Evolutionary conservation across 1,140 invertebrate species (phyloP).

Genomic region (Caenorhabditis remanei): DNA sequence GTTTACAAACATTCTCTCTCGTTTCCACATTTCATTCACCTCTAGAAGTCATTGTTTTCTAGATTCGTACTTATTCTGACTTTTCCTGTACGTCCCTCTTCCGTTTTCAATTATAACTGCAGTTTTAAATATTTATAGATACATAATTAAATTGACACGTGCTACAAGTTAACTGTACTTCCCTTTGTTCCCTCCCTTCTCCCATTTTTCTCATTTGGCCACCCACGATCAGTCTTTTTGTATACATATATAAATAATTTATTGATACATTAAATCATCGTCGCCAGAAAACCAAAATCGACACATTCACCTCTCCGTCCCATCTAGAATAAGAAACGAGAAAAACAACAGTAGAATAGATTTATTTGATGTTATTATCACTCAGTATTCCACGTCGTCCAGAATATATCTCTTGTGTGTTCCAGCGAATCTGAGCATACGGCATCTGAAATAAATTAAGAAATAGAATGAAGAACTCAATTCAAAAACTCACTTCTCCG

Average conservation of each 20-base stretch:
- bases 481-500: constrained; percentile 35
- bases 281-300: background rate
- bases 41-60: background rate
- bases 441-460: background rate
- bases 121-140: constrained; percentile 39
- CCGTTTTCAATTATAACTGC: constrained; percentile 6
- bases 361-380: background rate
- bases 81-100: background rate
- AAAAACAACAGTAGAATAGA: background rate
- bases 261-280: background rate
- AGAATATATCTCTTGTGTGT: constrained; percentile 26
- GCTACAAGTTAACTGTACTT: constrained; percentile 41
- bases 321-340: background rate
- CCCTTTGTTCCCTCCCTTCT: background rate
- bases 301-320: background rate
- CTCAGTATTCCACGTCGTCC: constrained; percentile 6
- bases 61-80: background rate
- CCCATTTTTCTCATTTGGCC: background rate
- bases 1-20: background rate
- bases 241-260: constrained; percentile 46
- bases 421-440: constrained; percentile 45
- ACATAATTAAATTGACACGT: constrained; percentile 43
- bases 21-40: background rate
- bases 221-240: background rate
- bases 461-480: too few species aligned